Evolutionary conservation across 1,140 invertebrate species (phyloP).

Genomic region (Aphelenchoides fujianensis): DNA sequence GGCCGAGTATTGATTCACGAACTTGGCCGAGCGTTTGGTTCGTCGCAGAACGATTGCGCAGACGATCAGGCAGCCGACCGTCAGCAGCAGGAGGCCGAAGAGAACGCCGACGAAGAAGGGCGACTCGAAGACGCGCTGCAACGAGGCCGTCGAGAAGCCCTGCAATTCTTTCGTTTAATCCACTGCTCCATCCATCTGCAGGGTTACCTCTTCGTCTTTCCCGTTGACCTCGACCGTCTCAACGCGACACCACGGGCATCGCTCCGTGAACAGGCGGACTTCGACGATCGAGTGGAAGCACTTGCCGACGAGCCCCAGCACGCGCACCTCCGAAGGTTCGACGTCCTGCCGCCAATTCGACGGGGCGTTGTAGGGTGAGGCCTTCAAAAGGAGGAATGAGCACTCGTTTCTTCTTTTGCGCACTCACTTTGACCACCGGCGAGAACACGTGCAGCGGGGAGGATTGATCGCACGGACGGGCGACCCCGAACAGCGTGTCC

Average conservation of each 20-base stretch:
- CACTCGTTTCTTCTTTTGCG: background rate
- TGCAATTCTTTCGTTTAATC: too few relatives aligned
- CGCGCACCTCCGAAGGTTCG: background rate
- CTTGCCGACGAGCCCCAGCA: slow-evolving; percentile 16
- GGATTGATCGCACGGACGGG: slow-evolving; percentile 11
- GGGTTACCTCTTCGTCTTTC: too few relatives aligned
- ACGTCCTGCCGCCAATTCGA: background rate
- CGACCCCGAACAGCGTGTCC: slow-evolving; percentile 10
- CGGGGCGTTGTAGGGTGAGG: background rate
- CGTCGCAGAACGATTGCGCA: background rate
- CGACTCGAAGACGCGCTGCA: slow-evolving; percentile 2
- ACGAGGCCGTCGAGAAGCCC: background rate
- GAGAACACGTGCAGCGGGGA: slow-evolving; percentile 5
- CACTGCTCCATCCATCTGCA: too few relatives aligned
- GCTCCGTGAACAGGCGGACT: background rate
- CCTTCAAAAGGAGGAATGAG: background rate
- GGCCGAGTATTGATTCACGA: background rate
- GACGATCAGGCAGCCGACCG: background rate
- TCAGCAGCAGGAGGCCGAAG: background rate
- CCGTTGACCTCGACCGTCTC: too few relatives aligned
- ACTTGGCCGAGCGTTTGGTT: background rate
- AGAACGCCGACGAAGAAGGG: background rate
- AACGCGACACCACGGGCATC: slow-evolving; percentile 16
- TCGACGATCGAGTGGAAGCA: slow-evolving; percentile 11
- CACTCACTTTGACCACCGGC: slow-evolving; percentile 9